phyloP scores from a whole-genome alignment of 2,888 invertebrate species.

The Odontomyia ornata region DNA sequence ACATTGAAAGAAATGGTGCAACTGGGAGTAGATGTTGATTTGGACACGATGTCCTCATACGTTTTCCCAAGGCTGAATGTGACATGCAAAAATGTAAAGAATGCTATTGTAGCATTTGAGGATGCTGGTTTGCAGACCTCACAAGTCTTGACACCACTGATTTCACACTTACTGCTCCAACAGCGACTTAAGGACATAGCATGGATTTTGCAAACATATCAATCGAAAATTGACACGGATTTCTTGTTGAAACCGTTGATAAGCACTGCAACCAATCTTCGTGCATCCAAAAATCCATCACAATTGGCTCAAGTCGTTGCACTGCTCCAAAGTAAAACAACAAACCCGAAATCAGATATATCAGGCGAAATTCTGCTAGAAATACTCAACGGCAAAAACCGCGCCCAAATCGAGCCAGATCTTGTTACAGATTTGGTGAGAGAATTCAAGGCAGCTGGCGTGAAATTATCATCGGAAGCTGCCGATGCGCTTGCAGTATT shows the following conservation, averaged over 20 bases:
- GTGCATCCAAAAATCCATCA: conserved; percentile 65
- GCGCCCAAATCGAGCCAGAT: conserved; percentile 62
- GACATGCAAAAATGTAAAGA: conserved; percentile 56
- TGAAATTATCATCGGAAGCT: conserved; percentile 65
- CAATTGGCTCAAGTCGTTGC: conserved; percentile 66
- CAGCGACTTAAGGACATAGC: conserved; percentile 55
- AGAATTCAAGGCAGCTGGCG: conserved; percentile 59
- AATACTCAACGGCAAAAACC: conserved; percentile 64
- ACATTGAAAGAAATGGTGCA: conserved; percentile 67
- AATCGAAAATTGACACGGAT: conserved; percentile 67
- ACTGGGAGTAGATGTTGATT: conserved; percentile 68
- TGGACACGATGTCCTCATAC: conserved; percentile 68
- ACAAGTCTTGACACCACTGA: conserved; percentile 54
- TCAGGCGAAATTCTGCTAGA: conserved; percentile 68
- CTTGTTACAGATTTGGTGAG: conserved; percentile 64
- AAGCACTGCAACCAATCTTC: conserved; percentile 62
- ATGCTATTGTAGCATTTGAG: conserved; percentile 56
- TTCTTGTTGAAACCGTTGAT: conserved; percentile 65
- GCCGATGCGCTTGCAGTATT: conserved; percentile 63
- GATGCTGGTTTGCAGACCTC: conserved; percentile 57
- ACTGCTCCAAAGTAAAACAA: conserved; percentile 63
- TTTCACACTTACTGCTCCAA: conserved; percentile 57
- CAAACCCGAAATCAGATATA: conserved; percentile 67
- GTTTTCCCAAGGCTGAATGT: conserved; percentile 65
- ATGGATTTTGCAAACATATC: conserved; percentile 55